These are phyloP conservation scores for Erebia palarica DNA, from an alignment of 2,888 invertebrate species.

Conservation along the genomic window DNA sequence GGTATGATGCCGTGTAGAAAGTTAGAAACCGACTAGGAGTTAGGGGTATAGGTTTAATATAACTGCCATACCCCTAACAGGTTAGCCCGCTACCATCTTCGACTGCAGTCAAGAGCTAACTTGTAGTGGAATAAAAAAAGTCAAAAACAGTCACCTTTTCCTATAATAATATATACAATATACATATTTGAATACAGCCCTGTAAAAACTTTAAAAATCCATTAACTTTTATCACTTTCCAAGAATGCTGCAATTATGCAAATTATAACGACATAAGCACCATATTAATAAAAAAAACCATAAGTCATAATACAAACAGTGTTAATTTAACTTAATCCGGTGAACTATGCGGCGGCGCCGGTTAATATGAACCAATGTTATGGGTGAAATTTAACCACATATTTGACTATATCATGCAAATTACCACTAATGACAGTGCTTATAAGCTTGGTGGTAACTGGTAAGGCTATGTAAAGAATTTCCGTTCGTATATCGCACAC, in stretches of 20 bases:
- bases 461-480: slow-evolving; percentile 39
- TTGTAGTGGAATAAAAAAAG: no score
- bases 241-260: slow-evolving; percentile 19
- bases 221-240: slow-evolving; percentile 12
- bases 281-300: slow-evolving; percentile 26
- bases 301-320: slow-evolving; percentile 56
- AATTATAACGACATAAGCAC: slow-evolving; percentile 1
- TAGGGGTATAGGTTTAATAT: no score
- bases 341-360: slow-evolving; percentile 48
- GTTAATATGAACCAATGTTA: slow-evolving; percentile 45
- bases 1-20: no score
- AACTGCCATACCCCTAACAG: no score
- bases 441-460: slow-evolving; percentile 41
- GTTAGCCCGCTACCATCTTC: no score
- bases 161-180: neutral
- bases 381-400: slow-evolving; percentile 57
- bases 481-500: neutral
- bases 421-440: slow-evolving; percentile 60
- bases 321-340: slow-evolving; percentile 67
- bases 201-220: neutral
- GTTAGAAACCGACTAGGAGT: no score
- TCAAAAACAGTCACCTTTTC: no score
- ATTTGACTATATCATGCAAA: slow-evolving; percentile 66
- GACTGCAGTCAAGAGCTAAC: no score
- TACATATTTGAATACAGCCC: neutral